These are phyloP conservation scores for Dicerorhinus sumatrensis DNA, from an alignment of 2,113 vertebrate species.

Conservation along the genomic window DNA sequence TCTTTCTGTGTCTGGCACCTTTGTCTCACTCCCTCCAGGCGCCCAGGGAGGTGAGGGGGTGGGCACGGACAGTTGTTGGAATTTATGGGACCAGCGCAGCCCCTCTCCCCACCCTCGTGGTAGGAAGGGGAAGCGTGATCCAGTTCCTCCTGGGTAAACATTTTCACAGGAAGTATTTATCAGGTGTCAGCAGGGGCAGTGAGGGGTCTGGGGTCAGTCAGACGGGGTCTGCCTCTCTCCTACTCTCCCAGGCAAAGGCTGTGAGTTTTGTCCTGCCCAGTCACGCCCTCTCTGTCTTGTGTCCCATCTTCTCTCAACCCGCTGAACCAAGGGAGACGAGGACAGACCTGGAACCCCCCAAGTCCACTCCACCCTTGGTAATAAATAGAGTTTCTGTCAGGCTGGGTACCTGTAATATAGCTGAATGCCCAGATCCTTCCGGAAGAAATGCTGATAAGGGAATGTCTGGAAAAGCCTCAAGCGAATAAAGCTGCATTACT, in stretches of 20 bases:
- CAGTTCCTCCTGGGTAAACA: conserved; percentile 81
- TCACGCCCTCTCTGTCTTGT: background rate
- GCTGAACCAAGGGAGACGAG: background rate
- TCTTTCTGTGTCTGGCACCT: background rate
- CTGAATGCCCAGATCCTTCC: background rate
- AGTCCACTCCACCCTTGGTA: background rate
- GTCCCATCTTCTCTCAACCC: background rate
- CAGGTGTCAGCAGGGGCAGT: conserved; percentile 77
- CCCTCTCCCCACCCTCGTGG: background rate
- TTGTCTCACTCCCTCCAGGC: background rate
- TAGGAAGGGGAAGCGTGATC: conserved; percentile 78
- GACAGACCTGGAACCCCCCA: background rate
- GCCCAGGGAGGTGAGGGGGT: background rate
- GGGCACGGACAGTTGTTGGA: background rate
- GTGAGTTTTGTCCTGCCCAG: background rate
- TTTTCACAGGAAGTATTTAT: conserved; percentile 83
- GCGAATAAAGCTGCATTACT: background rate
- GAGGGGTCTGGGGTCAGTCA: conserved; percentile 54
- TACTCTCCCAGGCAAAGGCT: background rate
- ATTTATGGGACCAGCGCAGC: background rate
- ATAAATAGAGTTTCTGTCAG: background rate
- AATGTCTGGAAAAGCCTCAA: background rate
- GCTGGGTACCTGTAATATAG: background rate
- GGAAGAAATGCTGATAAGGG: conserved; percentile 40
- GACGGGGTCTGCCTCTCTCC: conserved; percentile 52